Evolutionary conservation across 2,113 vertebrate genomes (phyloP).

Genomic region (Puntigrus tetrazona): DNA sequence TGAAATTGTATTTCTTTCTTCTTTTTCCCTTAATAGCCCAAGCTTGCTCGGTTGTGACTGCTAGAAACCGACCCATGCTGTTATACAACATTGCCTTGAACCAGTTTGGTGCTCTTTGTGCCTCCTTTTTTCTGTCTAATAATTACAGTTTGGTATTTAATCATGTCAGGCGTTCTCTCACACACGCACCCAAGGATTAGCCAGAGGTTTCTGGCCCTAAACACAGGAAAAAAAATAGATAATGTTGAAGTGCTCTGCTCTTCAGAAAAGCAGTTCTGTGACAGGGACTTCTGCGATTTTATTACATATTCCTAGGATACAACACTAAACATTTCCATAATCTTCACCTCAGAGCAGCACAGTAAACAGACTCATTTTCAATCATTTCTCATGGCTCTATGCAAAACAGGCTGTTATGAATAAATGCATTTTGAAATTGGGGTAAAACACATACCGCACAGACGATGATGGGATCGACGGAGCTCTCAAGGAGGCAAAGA

Average conservation of each 20-base stretch:
- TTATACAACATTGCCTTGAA: constrained; percentile 20
- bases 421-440: constrained; percentile 62
- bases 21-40: neutral
- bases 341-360: constrained; percentile 52
- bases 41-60: neutral
- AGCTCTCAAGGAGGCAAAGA: constrained; percentile 29
- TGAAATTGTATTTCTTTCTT: neutral
- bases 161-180: constrained; percentile 19
- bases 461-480: constrained; percentile 41
- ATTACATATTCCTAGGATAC: constrained; percentile 52
- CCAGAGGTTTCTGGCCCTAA: constrained; percentile 18
- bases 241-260: constrained; percentile 52
- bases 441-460: constrained; percentile 53
- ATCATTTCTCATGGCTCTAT: constrained; percentile 58
- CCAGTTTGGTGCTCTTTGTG: constrained; percentile 16
- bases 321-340: constrained; percentile 62
- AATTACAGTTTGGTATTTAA: constrained; percentile 36
- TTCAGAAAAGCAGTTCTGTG: constrained; percentile 53
- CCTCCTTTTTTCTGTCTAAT: neutral
- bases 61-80: neutral
- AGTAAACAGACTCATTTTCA: constrained; percentile 57
- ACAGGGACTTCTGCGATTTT: constrained; percentile 53
- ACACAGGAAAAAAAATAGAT: constrained; percentile 43
- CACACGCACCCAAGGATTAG: neutral
- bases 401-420: constrained; percentile 62